phyloP scores from a whole-genome alignment of 2,888 invertebrate species.

The Drosophila tripunctata region DNA sequence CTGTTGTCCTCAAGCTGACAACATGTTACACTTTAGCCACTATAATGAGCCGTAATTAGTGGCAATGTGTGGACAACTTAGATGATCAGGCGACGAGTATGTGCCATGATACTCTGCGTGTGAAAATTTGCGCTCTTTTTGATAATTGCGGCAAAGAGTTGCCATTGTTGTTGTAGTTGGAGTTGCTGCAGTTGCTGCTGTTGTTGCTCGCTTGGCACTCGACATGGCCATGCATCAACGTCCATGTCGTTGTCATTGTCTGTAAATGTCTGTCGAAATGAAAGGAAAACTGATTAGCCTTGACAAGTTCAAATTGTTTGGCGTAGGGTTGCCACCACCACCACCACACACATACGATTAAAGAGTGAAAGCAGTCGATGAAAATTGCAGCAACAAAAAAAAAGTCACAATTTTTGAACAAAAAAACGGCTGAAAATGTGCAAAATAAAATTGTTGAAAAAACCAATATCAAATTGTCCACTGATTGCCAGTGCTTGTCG shows the following conservation, averaged over 20 bases:
- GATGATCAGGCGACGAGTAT: slow-evolving; percentile 38
- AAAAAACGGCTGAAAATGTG: slow-evolving; percentile 16
- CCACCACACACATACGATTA: background rate
- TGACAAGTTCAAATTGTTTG: slow-evolving; percentile 75
- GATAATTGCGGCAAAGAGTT: slow-evolving; percentile 67
- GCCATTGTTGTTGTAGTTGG: slow-evolving; percentile 5
- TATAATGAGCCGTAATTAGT: slow-evolving; percentile 80
- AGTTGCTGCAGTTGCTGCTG: slow-evolving; percentile 8
- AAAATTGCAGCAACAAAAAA: slow-evolving; percentile 22
- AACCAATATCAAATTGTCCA: slow-evolving; percentile 74
- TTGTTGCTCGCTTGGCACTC: slow-evolving; percentile 14
- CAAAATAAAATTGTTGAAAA: slow-evolving; percentile 16
- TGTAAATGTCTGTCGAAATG: slow-evolving; percentile 67
- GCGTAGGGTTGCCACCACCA: slow-evolving; percentile 30
- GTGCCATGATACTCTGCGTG: slow-evolving; percentile 63
- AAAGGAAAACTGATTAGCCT: slow-evolving; percentile 76
- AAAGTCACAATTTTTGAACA: slow-evolving; percentile 24
- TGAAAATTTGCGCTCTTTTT: slow-evolving; percentile 77
- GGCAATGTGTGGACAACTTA: slow-evolving; percentile 64
- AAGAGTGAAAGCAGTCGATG: slow-evolving; percentile 65
- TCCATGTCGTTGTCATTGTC: slow-evolving; percentile 70
- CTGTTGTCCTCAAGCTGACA: slow-evolving; percentile 71
- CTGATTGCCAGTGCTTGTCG: slow-evolving; percentile 77
- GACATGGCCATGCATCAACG: slow-evolving; percentile 71
- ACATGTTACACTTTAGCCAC: slow-evolving; percentile 80